Evolutionary conservation across 1,140 invertebrate species (phyloP), one percentile per base, ranked within the genome.

Genomic region (Uloborus diversus): DNA sequence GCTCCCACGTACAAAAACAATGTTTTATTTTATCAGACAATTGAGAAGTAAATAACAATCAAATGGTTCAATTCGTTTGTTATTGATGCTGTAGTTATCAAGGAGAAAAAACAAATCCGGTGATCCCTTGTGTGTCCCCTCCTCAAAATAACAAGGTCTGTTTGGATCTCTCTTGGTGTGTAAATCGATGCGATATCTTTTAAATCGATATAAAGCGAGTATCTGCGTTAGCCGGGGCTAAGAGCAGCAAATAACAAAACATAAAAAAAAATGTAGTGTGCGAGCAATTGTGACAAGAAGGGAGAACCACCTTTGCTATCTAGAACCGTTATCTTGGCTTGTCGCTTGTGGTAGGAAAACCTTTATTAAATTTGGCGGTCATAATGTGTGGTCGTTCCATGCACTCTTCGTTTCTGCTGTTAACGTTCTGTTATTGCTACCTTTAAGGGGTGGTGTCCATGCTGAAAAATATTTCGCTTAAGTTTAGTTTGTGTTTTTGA

Each of bases 311-410:
- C 69, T 71, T 71, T 59, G 11, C 33, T 73, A 73, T 62, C 57
- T 73, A n/a, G 51, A n/a, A 32, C 20, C 25, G 42, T 62, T 62
- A 73, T 73, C 57, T 62, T 30, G n/a, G 27, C 35, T 5, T 27
- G n/a, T 37, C 28, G 27, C 30, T 28, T 9, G n/a, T 51, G 37
- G 57, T 51, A n/a, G 37, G 37, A n/a, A 49, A 28, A 73, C 59
- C 57, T 71, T 62, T 73, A 73, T 73, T 62, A 73, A 62, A 73
- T 73, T 73, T 49, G 62, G 57, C 35, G 33, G 56, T 23, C 59
- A 66, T 33, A 62, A 62, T 73, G 35, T 62, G 37, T 25, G 17
- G 28, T 37, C 33, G 23, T 73, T 73, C 27, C 30, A 49, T 23
- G 23, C 27, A 62, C 17, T 17, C n/a, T 42, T 1, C 23, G 17